Evolutionary conservation across 2,113 vertebrate genomes (phyloP).

Genomic region (Dipodomys spectabilis): DNA sequence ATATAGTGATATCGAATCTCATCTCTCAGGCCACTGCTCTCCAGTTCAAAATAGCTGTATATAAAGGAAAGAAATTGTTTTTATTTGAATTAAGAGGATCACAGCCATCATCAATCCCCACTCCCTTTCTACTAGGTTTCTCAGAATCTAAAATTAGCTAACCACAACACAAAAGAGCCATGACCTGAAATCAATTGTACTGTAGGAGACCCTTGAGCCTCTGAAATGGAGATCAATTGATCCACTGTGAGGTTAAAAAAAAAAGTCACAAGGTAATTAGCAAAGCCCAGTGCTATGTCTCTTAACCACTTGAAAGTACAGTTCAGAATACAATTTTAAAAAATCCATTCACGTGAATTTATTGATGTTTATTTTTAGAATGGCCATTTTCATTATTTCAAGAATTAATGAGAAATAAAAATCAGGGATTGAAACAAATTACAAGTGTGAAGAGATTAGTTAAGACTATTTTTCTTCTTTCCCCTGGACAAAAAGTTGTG

Average conservation of each 20-base stretch:
- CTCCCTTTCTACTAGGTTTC: not conserved
- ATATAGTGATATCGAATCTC: constrained; percentile 96
- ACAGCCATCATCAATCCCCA: not conserved
- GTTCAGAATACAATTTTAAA: not conserved
- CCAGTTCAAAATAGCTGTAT: constrained; percentile 96
- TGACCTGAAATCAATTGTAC: constrained; percentile 28
- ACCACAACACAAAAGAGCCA: not conserved
- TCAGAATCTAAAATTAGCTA: constrained; percentile 31
- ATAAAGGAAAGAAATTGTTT: constrained; percentile 63
- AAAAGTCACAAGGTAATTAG: constrained; percentile 30
- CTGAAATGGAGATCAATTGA: not conserved
- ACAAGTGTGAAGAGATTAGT: not conserved
- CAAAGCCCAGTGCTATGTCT: not conserved
- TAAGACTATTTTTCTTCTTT: not conserved
- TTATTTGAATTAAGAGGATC: not conserved
- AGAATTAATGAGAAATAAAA: constrained; percentile 66
- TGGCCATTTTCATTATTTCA: not conserved
- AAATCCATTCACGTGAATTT: not conserved
- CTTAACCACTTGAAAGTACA: not conserved
- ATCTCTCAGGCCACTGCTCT: constrained; percentile 95
- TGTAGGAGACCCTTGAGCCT: not conserved
- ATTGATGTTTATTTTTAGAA: constrained; percentile 60
- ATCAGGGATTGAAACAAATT: constrained; percentile 12
- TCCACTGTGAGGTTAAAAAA: not conserved
- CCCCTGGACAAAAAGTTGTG: not conserved